Base-by-base conservation (phyloP, 2,888 invertebrate genomes). In the Endotricha flammealis region DNA sequence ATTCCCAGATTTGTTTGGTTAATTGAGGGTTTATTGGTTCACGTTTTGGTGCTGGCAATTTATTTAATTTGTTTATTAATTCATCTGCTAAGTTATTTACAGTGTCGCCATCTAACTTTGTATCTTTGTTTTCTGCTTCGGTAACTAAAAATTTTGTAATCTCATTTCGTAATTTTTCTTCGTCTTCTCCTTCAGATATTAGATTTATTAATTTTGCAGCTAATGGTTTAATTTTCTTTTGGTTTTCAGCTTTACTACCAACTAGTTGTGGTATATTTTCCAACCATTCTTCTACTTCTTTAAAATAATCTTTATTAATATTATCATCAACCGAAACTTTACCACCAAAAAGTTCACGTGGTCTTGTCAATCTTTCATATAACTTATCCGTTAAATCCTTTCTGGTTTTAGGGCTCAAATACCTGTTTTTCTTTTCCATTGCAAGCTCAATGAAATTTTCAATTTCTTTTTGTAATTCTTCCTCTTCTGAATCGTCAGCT, bases 191-290 rank as follows among this genome's bases (percentile, higher is more conserved):
- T 16, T 32, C 12, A 13, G 23, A 14, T 11, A 31, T 20, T 9
- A 42, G 32, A 1, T 39, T 31, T 23, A 36, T 7, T 12, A 46
- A 32, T 12, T 36, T 35, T 9, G 32, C 32, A 8, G 38, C 32
- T 13, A 44, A 34, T n/a, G 29, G n/a, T 22, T 40, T 12, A 7
- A 28, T 29, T 12, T 37, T 11, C n/a, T 28, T 22, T 5, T 39
- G 20, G 7, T 33, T 36, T 11, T 33, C 32, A 7, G n/a, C 5
- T 5, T 33, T 27, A 22, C 10, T 28, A 8, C 5, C 12, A 14
- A 33, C 14, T 9, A 46, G 13, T 24, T 38, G 28, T 1, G 42
- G 34, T 13, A 42, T 34, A 8, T 44, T 35, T 14, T 33, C 13
- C 2, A 46, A 22, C 29, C 34, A 36, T 20, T 28, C 7, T 5